phyloP scores from a whole-genome alignment of 2,113 vertebrate genomes.

The Seriola quinqueradiata region DNA sequence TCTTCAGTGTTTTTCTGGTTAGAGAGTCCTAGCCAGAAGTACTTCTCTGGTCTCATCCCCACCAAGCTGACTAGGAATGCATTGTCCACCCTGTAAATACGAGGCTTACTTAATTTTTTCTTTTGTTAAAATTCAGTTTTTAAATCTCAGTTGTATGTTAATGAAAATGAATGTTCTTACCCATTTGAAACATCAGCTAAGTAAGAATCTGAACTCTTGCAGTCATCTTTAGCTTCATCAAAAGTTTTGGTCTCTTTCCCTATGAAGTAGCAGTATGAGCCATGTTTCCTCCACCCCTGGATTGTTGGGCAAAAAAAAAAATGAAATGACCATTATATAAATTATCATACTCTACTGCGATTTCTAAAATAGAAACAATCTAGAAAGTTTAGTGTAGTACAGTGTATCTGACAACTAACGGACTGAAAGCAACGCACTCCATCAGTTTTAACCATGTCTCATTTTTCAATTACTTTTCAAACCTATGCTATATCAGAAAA shows the following conservation, averaged over 20 bases:
- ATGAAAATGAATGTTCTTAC: conserved; percentile 75
- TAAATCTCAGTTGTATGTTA: background rate
- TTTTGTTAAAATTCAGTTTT: background rate
- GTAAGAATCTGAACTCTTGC: conserved; percentile 82
- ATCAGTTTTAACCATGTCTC: too few species aligned
- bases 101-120: background rate
- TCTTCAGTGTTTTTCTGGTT: conserved; percentile 84
- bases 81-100: conserved; percentile 89
- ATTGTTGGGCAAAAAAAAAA: background rate
- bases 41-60: conserved; percentile 88
- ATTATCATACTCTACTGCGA: background rate
- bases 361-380: too few species aligned
- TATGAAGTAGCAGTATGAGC: conserved; percentile 91
- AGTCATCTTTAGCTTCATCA: conserved; percentile 89
- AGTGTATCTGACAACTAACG: too few species aligned
- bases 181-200: conserved; percentile 89
- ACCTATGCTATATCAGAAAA: too few species aligned
- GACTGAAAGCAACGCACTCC: too few species aligned
- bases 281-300: conserved; percentile 91
- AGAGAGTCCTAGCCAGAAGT: conserved; percentile 95
- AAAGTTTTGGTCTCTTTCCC: conserved; percentile 87
- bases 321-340: background rate
- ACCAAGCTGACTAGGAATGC: conserved; percentile 83
- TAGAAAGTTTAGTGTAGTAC: too few species aligned
- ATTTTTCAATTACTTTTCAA: too few species aligned